phyloP scores from a whole-genome alignment of 1,140 invertebrate species.

The Sminthurinus signatus region DNA sequence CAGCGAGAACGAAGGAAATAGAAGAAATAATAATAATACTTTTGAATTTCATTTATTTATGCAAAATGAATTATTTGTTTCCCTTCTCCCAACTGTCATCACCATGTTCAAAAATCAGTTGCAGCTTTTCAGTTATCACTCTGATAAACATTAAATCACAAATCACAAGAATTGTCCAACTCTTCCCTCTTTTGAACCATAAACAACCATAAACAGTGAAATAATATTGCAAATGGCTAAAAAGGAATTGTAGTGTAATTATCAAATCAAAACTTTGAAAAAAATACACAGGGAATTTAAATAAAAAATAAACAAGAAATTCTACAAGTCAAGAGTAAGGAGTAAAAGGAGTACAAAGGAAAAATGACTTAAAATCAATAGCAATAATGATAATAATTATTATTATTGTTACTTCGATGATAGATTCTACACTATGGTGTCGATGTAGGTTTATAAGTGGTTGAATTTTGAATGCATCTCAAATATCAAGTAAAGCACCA shows the following conservation, averaged over 20 bases:
- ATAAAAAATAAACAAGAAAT: no score
- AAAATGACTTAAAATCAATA: no score
- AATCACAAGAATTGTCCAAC: not conserved
- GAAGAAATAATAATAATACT: not conserved
- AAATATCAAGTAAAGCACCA: no score
- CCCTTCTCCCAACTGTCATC: not conserved
- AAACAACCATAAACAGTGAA: no score
- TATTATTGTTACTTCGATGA: no score
- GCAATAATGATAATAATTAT: no score
- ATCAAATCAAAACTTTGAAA: not conserved
- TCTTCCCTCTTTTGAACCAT: not conserved
- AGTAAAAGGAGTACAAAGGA: no score
- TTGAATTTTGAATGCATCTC: no score
- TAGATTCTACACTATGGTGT: no score
- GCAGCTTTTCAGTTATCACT: not conserved
- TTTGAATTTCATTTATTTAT: conserved; percentile 8
- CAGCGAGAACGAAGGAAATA: not conserved
- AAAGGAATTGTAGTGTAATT: not conserved
- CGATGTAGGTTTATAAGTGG: no score
- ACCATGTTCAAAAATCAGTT: conserved; percentile 8
- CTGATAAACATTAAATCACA: not conserved
- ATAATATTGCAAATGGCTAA: not conserved
- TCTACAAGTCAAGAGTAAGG: no score
- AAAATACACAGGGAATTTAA: not conserved
- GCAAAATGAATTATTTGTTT: conserved; percentile 9